phyloP scores from a whole-genome alignment of 2,888 invertebrate species.

The Cistogaster globosa region DNA sequence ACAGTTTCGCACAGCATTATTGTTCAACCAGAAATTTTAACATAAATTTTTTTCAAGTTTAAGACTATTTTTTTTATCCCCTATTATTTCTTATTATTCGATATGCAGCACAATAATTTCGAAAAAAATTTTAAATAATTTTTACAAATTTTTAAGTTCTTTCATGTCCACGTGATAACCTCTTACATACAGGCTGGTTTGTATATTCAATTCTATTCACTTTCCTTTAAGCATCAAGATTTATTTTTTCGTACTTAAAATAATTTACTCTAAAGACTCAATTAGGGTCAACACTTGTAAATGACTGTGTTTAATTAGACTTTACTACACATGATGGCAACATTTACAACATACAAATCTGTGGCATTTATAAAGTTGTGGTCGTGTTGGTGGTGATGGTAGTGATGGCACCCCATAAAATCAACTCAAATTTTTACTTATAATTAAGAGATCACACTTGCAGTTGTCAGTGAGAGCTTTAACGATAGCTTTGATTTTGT shows the following conservation, averaged over 20 bases:
- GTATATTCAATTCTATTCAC: conserved; percentile 1
- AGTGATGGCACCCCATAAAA: background rate
- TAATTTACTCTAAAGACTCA: conserved; percentile 35
- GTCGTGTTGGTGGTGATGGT: background rate
- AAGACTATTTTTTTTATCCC: too few relatives aligned
- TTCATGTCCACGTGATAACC: too few relatives aligned
- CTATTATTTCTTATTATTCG: too few relatives aligned
- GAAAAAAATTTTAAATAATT: too few relatives aligned
- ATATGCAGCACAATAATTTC: too few relatives aligned
- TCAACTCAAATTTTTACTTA: background rate
- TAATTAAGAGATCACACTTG: conserved; percentile 33
- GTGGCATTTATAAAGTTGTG: background rate
- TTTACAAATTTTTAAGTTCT: too few relatives aligned
- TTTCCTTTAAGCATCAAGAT: conserved; percentile 14
- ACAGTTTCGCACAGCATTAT: too few relatives aligned
- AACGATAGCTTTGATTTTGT: conserved; percentile 40
- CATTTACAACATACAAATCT: background rate
- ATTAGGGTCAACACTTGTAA: conserved; percentile 50
- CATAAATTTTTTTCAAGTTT: too few relatives aligned
- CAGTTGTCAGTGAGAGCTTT: conserved; percentile 12
- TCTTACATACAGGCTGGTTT: background rate
- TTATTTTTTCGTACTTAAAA: conserved; percentile 27
- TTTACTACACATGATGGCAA: background rate
- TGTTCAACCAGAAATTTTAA: too few relatives aligned
- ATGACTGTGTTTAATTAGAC: conserved; percentile 35